Evolutionary conservation across 2,797 vertebrate genomes (phyloP).

Genomic region (Arctocebus calabarensis): DNA sequence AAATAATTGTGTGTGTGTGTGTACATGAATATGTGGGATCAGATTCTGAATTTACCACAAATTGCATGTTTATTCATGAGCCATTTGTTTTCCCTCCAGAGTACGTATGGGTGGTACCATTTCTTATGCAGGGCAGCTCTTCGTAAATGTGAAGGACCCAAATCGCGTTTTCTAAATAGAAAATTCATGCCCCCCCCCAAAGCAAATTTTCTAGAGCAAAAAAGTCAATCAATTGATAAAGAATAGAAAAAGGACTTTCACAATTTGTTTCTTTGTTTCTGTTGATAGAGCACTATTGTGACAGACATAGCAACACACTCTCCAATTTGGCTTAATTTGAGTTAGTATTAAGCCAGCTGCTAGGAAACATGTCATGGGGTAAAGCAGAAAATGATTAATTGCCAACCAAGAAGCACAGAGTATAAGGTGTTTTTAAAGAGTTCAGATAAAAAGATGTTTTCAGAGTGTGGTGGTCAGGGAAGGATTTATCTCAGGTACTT

Average conservation of each 20-base stretch:
- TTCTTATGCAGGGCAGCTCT: not conserved
- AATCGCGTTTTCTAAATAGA: constrained; percentile 20
- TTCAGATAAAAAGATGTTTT: constrained; percentile 41
- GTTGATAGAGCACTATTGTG: not conserved
- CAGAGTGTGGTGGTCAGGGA: not conserved
- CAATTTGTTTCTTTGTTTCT: not conserved
- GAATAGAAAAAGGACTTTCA: not conserved
- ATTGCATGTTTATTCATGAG: not conserved
- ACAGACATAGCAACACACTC: not conserved
- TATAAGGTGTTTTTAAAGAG: constrained; percentile 1
- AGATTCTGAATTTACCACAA: not conserved
- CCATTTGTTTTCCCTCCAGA: not conserved
- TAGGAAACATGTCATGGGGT: not conserved
- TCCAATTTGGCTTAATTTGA: not conserved
- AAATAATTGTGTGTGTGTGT: not conserved
- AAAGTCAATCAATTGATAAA: not conserved
- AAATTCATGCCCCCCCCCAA: not conserved
- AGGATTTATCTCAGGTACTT: constrained; percentile 47
- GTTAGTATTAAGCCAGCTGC: not conserved
- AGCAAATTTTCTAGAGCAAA: not conserved
- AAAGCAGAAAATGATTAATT: constrained; percentile 64
- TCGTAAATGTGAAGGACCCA: not conserved
- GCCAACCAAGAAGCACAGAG: not conserved
- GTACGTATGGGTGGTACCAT: not conserved
- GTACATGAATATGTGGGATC: not conserved